phyloP scores from a whole-genome alignment of 2,888 invertebrate genomes.

The Synergus itoensis region DNA sequence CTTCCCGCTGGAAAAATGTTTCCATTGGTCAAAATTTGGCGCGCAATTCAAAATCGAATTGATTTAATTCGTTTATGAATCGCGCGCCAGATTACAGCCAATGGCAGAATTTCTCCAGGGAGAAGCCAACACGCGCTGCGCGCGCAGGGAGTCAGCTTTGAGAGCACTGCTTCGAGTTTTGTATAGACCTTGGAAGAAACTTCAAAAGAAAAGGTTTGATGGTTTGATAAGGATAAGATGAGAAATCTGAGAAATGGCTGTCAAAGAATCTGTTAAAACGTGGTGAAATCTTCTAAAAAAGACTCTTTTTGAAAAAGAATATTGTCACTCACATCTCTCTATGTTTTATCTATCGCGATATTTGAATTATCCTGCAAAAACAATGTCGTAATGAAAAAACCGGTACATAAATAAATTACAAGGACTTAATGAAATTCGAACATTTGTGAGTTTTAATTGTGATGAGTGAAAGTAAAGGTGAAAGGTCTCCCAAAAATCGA shows the following conservation, averaged over 20 bases:
- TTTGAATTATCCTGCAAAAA: neutral
- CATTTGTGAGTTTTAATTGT: neutral
- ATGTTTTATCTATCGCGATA: neutral
- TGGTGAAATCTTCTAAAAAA: neutral
- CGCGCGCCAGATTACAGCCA: too few relatives aligned
- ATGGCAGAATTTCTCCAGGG: too few relatives aligned
- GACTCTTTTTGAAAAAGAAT: neutral
- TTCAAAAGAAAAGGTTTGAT: neutral
- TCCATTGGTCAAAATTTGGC: too few relatives aligned
- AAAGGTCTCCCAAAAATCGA: neutral
- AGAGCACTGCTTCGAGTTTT: too few relatives aligned
- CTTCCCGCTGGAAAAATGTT: too few relatives aligned
- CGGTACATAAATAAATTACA: neutral
- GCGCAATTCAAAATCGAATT: too few relatives aligned
- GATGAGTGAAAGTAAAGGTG: neutral
- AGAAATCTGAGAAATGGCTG: neutral
- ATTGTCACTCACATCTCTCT: neutral
- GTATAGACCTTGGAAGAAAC: too few relatives aligned
- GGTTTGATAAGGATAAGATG: too few relatives aligned
- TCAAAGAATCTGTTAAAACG: conserved; percentile 6
- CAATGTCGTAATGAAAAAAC: neutral
- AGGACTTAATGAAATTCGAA: neutral
- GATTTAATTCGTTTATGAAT: too few relatives aligned
- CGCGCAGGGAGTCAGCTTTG: too few relatives aligned
- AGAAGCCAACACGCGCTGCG: too few relatives aligned